These are phyloP conservation scores for Spilogale gracilis DNA, from an alignment of 2,113 vertebrate genomes.

Conservation along the genomic window DNA sequence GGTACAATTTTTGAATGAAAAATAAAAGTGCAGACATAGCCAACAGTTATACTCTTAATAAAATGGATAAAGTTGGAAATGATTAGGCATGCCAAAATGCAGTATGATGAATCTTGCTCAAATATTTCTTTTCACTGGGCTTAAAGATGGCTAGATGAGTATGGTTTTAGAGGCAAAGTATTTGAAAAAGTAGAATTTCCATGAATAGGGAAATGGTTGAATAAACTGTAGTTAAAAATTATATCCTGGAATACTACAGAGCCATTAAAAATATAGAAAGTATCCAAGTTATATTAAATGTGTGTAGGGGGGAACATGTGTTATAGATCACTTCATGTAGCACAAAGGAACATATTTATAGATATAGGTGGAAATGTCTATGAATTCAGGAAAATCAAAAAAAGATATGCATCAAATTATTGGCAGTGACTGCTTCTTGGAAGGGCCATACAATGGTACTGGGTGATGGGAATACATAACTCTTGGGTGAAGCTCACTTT, in stretches of 20 bases:
- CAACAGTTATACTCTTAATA: neutral
- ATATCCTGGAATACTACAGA: neutral
- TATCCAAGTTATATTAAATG: neutral
- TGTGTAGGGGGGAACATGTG: no score
- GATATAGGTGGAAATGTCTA: neutral
- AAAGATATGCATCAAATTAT: neutral
- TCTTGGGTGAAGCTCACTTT: neutral
- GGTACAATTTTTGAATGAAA: neutral
- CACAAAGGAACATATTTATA: neutral
- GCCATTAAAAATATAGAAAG: neutral
- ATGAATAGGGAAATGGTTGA: neutral
- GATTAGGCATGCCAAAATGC: neutral
- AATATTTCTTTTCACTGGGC: neutral
- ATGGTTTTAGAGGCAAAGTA: neutral
- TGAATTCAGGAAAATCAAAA: neutral
- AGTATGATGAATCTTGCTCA: neutral
- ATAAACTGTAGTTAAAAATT: neutral
- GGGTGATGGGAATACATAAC: neutral
- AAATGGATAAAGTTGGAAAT: slow-evolving; percentile 31
- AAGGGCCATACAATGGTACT: neutral
- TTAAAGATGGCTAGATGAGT: neutral
- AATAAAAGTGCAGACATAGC: neutral
- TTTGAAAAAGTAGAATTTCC: neutral
- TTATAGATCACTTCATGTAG: neutral
- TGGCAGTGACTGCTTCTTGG: neutral